A percentile compares a stretch with the other conserved stretches of the same genome.
Evolutionary conservation across 1,140 invertebrate species (phyloP).

Genomic region (Drosophila novamexicana): DNA sequence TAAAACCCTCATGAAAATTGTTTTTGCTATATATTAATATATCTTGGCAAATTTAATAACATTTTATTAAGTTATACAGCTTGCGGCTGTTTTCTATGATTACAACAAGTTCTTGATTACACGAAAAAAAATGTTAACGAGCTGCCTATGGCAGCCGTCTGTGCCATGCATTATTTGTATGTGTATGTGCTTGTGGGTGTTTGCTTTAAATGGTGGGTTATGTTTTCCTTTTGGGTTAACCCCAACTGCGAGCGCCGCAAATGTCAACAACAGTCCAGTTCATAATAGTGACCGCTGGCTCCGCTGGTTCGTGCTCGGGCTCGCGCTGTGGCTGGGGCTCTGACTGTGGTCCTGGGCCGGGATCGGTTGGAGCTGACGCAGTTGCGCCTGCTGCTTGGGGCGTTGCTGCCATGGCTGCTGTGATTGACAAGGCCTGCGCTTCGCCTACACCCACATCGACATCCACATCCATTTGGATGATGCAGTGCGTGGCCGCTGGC

Average conservation of each 20-base stretch:
- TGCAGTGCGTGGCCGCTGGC: slow-evolving; percentile 30
- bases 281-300: slow-evolving; percentile 52
- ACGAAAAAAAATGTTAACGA: slow-evolving; percentile 37
- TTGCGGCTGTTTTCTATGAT: slow-evolving; percentile 29
- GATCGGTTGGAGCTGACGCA: background rate
- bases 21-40: slow-evolving; percentile 31
- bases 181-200: slow-evolving; percentile 28
- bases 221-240: slow-evolving; percentile 39
- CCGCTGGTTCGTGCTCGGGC: slow-evolving; percentile 2
- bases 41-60: slow-evolving; percentile 63
- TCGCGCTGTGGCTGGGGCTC: background rate
- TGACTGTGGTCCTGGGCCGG: background rate
- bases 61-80: slow-evolving; percentile 57
- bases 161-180: slow-evolving; percentile 15
- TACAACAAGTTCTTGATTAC: slow-evolving; percentile 46
- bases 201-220: slow-evolving; percentile 49
- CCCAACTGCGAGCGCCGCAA: slow-evolving; percentile 65
- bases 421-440: slow-evolving; percentile 25
- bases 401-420: slow-evolving; percentile 15
- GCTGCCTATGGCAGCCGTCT: slow-evolving; percentile 52
- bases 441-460: slow-evolving; percentile 8
- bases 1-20: background rate
- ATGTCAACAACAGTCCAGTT: slow-evolving; percentile 67
- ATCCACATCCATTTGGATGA: slow-evolving; percentile 38
- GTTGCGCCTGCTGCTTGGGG: background rate